phyloP scores from a whole-genome alignment of 2,113 vertebrate genomes.

The Ptilorrhoa leucosticta region DNA sequence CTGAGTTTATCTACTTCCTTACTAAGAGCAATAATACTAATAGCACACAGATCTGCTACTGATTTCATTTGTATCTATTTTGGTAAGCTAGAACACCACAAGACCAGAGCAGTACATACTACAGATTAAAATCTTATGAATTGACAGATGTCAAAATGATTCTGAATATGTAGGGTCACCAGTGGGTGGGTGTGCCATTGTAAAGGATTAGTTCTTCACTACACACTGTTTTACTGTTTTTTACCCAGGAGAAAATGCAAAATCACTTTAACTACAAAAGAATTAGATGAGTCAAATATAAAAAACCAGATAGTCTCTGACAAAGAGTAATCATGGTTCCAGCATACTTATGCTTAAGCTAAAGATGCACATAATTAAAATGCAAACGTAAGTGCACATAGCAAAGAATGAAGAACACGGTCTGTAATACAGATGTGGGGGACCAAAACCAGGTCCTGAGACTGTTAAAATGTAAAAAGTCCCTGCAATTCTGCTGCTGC shows the following conservation, averaged over 20 bases:
- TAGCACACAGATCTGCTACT: not conserved
- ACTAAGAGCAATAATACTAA: not conserved
- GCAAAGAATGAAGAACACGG: not conserved
- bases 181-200: not conserved
- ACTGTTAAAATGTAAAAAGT: not conserved
- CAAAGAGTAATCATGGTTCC: not conserved
- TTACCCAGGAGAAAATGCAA: not conserved
- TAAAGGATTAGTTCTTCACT: not conserved
- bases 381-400: not conserved
- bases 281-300: not conserved
- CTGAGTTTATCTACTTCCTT: not conserved
- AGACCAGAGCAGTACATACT: not conserved
- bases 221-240: not conserved
- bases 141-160: not conserved
- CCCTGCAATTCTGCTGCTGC: not conserved
- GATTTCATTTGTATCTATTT: not conserved
- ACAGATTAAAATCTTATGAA: not conserved
- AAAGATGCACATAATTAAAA: not conserved
- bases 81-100: not conserved
- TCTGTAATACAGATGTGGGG: not conserved
- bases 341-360: not conserved
- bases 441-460: not conserved
- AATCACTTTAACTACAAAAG: not conserved
- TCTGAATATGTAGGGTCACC: not conserved
- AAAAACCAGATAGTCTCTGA: not conserved